phyloP scores from a whole-genome alignment of 2,113 vertebrate genomes.

The Pelusios castaneus region DNA sequence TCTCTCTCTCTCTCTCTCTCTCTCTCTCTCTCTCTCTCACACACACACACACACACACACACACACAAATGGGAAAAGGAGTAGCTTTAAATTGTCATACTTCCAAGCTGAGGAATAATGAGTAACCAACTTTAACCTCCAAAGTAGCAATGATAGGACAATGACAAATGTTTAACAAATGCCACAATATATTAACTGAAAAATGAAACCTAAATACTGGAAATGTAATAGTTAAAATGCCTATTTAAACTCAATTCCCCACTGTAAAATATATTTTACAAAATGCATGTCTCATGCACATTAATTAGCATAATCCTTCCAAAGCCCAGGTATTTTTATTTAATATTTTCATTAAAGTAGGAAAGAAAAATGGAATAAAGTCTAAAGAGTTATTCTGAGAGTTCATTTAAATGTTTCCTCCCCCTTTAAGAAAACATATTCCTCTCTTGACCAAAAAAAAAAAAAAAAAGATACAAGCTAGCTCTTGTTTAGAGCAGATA shows the following conservation, averaged over 20 bases:
- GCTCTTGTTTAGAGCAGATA: neutral
- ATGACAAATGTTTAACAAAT: neutral
- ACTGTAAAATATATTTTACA: neutral
- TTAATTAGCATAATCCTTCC: neutral
- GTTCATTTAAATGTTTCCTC: neutral
- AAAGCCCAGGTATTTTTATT: neutral
- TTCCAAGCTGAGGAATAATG: neutral
- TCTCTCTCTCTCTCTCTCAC: too few relatives aligned
- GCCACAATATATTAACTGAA: neutral
- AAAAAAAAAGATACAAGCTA: neutral
- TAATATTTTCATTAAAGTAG: neutral
- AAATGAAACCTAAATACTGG: neutral
- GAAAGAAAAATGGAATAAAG: neutral
- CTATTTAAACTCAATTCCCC: neutral
- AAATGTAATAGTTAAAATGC: neutral
- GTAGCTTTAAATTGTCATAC: accelerated
- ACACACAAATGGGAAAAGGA: neutral
- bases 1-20: too few relatives aligned
- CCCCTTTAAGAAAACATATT: neutral
- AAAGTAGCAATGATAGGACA: neutral
- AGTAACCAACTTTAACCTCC: neutral
- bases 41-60: too few relatives aligned
- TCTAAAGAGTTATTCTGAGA: neutral
- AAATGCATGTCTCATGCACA: neutral
- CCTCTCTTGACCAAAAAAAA: neutral